These are phyloP conservation scores for Sericinus montela DNA, from an alignment of 2,888 invertebrate genomes.

Conservation along the genomic window DNA sequence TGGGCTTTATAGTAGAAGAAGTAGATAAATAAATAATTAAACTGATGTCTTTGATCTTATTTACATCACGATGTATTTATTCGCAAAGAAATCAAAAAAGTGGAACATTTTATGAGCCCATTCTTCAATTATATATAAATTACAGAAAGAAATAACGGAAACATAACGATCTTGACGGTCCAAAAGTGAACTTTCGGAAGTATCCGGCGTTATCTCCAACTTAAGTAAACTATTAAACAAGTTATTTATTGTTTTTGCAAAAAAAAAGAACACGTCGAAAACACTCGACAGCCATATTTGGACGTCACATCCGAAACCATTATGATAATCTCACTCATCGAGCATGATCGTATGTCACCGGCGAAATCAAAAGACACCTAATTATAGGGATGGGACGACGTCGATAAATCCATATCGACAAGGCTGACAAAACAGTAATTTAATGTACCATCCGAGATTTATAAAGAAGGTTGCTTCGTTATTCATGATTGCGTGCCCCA, in stretches of 20 bases:
- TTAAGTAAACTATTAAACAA: neutral
- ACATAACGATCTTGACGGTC: too few species aligned
- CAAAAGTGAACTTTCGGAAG: too few species aligned
- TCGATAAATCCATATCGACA: conserved; percentile 12
- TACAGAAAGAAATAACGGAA: too few species aligned
- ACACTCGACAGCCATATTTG: neutral
- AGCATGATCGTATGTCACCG: neutral
- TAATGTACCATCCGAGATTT: neutral
- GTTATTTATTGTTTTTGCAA: neutral
- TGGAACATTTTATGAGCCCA: too few species aligned
- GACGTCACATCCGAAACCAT: neutral
- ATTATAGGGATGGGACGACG: conserved; percentile 10
- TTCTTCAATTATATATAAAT: too few species aligned
- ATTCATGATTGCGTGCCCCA: conserved; percentile 2
- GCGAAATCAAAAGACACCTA: neutral
- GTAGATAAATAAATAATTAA: too few species aligned
- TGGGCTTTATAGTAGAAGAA: too few species aligned
- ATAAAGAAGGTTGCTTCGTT: conserved; percentile 2
- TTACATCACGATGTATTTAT: too few species aligned
- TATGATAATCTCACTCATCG: neutral
- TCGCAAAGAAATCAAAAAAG: too few species aligned
- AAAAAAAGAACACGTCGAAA: neutral
- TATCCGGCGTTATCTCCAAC: neutral
- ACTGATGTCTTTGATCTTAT: too few species aligned
- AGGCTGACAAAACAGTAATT: neutral